phyloP scores from a whole-genome alignment of 2,113 vertebrate species.

The Pholis gunnellus region DNA sequence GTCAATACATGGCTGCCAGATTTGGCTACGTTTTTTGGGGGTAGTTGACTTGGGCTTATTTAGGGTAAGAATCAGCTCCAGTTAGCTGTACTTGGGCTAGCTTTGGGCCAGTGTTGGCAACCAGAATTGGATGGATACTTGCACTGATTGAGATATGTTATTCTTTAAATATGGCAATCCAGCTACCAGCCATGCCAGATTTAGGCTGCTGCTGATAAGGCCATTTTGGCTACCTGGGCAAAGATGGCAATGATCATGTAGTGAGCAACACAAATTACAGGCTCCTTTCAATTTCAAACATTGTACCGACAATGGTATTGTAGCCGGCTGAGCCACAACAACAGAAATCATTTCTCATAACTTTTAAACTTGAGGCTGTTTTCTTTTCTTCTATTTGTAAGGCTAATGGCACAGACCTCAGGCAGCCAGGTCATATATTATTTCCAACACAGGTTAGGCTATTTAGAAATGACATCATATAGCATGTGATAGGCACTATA shows the following conservation, averaged over 20 bases:
- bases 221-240: background rate
- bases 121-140: background rate
- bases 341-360: background rate
- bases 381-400: background rate
- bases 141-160: slow-evolving; percentile 10
- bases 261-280: background rate
- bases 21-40: slow-evolving; percentile 2
- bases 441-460: background rate
- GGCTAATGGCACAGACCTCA: background rate
- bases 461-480: background rate
- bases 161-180: slow-evolving; percentile 29
- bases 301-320: background rate
- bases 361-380: background rate
- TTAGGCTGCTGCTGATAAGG: slow-evolving; percentile 2
- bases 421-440: background rate
- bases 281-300: background rate
- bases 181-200: slow-evolving; percentile 1
- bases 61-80: slow-evolving; percentile 3
- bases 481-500: background rate
- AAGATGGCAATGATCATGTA: background rate
- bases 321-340: background rate
- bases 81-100: slow-evolving; percentile 11
- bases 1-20: background rate
- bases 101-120: slow-evolving; percentile 7
- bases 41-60: slow-evolving; percentile 9